These are phyloP conservation scores for Hystrix cristata DNA, from an alignment of 2,113 vertebrate genomes.

Conservation along the genomic window DNA sequence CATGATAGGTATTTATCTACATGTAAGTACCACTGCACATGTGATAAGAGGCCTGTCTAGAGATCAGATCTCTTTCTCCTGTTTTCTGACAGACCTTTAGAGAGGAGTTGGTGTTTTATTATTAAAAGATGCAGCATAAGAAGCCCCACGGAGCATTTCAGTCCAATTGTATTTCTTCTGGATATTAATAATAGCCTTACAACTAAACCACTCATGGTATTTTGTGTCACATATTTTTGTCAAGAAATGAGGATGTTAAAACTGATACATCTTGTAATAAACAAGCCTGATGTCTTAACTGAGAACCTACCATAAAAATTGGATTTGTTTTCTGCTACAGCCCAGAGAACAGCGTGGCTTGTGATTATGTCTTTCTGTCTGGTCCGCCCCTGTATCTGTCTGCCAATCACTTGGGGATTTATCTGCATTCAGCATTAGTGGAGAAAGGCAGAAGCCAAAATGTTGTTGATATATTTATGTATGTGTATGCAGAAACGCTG, in stretches of 20 bases:
- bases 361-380: slow-evolving; percentile 78
- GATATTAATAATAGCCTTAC: neutral
- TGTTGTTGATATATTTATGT: slow-evolving; percentile 79
- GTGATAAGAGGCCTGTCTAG: neutral
- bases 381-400: slow-evolving; percentile 76
- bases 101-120: neutral
- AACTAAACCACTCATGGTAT: neutral
- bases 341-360: slow-evolving; percentile 49
- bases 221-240: slow-evolving; percentile 51
- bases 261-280: slow-evolving; percentile 39
- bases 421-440: slow-evolving; percentile 73
- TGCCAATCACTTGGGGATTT: slow-evolving; percentile 76
- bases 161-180: slow-evolving; percentile 15
- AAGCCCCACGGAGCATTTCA: neutral
- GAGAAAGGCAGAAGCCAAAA: slow-evolving; percentile 76
- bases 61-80: neutral
- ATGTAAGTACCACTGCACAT: neutral
- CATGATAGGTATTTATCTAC: neutral
- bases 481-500: slow-evolving; percentile 70
- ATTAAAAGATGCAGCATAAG: neutral
- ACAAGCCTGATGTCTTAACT: neutral
- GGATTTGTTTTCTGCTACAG: slow-evolving; percentile 52
- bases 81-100: neutral
- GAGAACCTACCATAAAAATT: slow-evolving; percentile 73
- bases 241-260: neutral